Percentiles rank a stretch among this genome's conserved stretches.
Conservation (phyloP, 2,888 invertebrate species). For the Metellina segmentata region DNA sequence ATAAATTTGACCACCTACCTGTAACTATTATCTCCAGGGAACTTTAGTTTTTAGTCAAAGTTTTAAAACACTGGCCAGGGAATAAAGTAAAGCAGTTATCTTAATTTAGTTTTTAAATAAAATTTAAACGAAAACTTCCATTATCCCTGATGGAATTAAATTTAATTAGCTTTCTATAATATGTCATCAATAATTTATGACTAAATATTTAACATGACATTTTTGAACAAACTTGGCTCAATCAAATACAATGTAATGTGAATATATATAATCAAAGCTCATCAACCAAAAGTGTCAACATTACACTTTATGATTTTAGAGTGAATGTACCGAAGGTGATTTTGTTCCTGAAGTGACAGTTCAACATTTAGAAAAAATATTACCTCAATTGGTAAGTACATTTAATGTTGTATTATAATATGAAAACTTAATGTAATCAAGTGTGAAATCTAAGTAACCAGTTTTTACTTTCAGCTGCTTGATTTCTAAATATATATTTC, state of each 20-base stretch:
- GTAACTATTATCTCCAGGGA: too few relatives aligned
- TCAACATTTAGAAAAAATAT: slow-evolving; percentile 69
- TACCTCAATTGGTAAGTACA: slow-evolving; percentile 62
- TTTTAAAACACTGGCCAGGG: too few relatives aligned
- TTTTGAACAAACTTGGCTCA: too few relatives aligned
- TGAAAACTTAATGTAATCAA: neutral
- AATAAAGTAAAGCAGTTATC: too few relatives aligned
- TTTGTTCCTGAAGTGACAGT: slow-evolving; percentile 44
- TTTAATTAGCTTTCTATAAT: too few relatives aligned
- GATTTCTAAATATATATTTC: slow-evolving; percentile 33
- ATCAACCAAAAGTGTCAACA: too few relatives aligned
- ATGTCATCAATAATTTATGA: too few relatives aligned
- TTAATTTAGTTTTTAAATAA: too few relatives aligned
- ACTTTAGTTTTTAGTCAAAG: too few relatives aligned
- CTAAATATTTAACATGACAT: neutral
- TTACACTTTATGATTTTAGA: slow-evolving; percentile 32
- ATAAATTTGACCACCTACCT: too few relatives aligned
- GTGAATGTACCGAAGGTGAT: slow-evolving; percentile 24
- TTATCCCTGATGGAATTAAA: too few relatives aligned
- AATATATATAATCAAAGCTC: neutral
- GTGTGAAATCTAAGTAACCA: neutral
- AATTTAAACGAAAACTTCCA: too few relatives aligned
- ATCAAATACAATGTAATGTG: neutral
- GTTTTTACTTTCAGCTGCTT: slow-evolving; percentile 47
- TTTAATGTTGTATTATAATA: neutral